Conservation (phyloP, 2,888 invertebrate species). For the Stenotaenia linearis region DNA sequence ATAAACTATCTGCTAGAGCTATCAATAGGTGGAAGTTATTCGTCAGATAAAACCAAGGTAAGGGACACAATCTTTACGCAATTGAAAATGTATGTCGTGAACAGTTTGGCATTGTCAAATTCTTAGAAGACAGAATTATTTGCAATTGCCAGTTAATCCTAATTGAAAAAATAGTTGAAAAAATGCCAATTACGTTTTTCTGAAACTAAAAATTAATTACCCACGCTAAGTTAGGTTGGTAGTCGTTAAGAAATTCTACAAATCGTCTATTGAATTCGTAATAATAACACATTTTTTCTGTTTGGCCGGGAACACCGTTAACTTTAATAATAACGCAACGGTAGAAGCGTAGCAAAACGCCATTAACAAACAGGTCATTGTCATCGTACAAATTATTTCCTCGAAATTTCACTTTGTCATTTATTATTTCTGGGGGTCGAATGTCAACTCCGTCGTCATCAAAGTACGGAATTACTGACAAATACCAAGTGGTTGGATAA, state of each 20-base stretch:
- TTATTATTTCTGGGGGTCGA: background rate
- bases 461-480: background rate
- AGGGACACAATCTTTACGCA: too few relatives aligned
- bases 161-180: background rate
- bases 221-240: background rate
- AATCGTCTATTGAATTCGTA: background rate
- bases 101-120: too few relatives aligned
- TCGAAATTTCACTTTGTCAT: background rate
- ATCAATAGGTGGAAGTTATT: too few relatives aligned
- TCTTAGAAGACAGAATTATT: too few relatives aligned
- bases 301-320: background rate
- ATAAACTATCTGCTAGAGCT: too few relatives aligned
- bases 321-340: background rate
- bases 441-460: background rate
- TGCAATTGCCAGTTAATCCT: too few relatives aligned
- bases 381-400: background rate
- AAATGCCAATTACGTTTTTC: background rate
- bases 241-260: background rate
- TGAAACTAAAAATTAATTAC: too few relatives aligned
- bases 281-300: background rate
- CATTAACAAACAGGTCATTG: background rate
- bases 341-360: background rate
- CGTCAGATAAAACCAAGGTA: too few relatives aligned
- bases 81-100: too few relatives aligned
- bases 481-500: background rate